Base-by-base conservation (phyloP, 37 sponge, comb jelly and placozoan genomes). In the Theonella swinhoei region DNA sequence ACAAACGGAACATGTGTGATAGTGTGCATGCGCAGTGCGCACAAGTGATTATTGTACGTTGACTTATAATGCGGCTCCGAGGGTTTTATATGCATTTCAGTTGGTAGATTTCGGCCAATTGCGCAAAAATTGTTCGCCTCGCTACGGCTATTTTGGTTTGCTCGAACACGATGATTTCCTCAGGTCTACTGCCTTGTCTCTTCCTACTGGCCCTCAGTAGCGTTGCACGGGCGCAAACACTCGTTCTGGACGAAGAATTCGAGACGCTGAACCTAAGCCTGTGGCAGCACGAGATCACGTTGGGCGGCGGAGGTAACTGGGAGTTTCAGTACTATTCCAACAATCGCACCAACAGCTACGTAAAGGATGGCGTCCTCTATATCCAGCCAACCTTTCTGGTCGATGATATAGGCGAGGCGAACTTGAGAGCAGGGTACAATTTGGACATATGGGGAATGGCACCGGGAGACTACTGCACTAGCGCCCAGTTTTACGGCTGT, bases 321-420 rank as follows among this genome's bases (percentile, higher is more conserved):
- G 93, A 92, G 77, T 92, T 88, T 69, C 82, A 92, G 41, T 72
- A 66, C 30, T 92, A 92, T 73, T 38, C 62, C 38, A 92, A 92
- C 67, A 92, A 92, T 70, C 80, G 93, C 37, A 43, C 73, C n/a
- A 87, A 71, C 85, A 94, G 94, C 76, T 94, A 87, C 70, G 94
- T 94, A 34, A 47, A 31, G 29, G 83, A 90, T 30, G 90, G 91
- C 23, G 81, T 86, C 24, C 85, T 94, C 39, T 90, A 90, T 67
- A 70, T 94, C 42, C 23, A 87, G 62, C 94, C 94, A 4, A 87
- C 82, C 28, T 75, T 94, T 63, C n/a, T 75, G 31, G 84, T 70
- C 8, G 94, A 94, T 75, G 78, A 86, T 3, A 94, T 94, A 8
- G 94, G 94, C 11, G 76, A 74, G 14, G 85, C 36, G 2, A 87